These are phyloP conservation scores for Apodemus agrarius DNA, from an alignment of 2,797 vertebrate genomes.

Conservation along the genomic window DNA sequence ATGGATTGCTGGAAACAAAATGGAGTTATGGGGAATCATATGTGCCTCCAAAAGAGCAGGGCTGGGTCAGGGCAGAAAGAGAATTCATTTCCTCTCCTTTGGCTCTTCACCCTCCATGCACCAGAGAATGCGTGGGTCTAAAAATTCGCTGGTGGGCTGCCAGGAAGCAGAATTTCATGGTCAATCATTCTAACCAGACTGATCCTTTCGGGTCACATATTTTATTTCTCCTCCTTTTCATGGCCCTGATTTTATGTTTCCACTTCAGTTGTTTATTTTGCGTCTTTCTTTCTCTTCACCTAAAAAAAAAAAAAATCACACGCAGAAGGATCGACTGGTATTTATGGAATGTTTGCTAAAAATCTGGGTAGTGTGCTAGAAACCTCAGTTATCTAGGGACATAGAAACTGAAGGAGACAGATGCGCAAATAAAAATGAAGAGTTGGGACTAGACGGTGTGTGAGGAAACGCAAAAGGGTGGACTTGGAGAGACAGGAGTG, in stretches of 20 bases:
- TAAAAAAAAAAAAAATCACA: not conserved
- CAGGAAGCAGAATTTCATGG: constrained; percentile 62
- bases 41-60: not conserved
- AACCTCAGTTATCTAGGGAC: not conserved
- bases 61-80: not conserved
- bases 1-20: not conserved
- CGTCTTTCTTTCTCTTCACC: not conserved
- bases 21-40: not conserved
- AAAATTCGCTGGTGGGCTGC: not conserved
- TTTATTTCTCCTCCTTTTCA: not conserved
- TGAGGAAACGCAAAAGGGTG: not conserved
- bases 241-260: constrained; percentile 49
- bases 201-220: constrained; percentile 30
- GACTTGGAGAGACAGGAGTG: not conserved
- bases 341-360: not conserved
- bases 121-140: not conserved
- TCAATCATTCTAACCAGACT: constrained; percentile 12
- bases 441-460: not conserved
- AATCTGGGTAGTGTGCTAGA: too few species aligned
- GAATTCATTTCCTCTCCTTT: not conserved
- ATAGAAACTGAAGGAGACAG: not conserved
- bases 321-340: not conserved
- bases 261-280: constrained; percentile 43
- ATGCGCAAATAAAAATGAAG: not conserved
- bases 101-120: not conserved